Base-by-base conservation (phyloP, 2,797 vertebrate genomes). In the Acestrorhynchus altus region DNA sequence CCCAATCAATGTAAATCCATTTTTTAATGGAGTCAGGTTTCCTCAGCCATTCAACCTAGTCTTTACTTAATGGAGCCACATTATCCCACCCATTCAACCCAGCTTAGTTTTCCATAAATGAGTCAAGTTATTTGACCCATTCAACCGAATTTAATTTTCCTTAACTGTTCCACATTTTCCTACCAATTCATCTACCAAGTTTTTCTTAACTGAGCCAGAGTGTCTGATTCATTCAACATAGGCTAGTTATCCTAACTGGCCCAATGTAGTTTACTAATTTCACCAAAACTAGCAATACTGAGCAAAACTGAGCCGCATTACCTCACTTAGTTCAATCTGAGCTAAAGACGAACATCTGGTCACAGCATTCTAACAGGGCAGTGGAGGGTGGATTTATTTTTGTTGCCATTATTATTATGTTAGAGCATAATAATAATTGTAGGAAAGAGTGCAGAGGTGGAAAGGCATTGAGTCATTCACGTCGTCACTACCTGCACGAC, bases 401-500 rank as follows among this genome's bases (percentile, higher is more conserved):
- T 56, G 66, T 44, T 69, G 71, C 22, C 67, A 76, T 85, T 88
- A 84, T 86, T 86, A 84, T 83, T 79, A 83, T 84, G 83, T 81
- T 75, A 71, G 22, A 18, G 59, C 77, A 87, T 77, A 86, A 87
- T 82, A 77, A 86, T 86, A 79, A 86, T 85, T 35, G 35, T 78
- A 64, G 71, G 78, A 73, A 6, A 76, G 59, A 83, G 85, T 84
- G 72, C 76, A 84, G 44, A 84, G 71, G 69, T 83, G 81, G 61
- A 82, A 68, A 83, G 83, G 77, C 69, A 82, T 83, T 71, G 72
- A 68, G 73, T 82, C 77, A 79, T 74, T 83, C 47, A 75, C 74
- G 69, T 75, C 57, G 24, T 76, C 80, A 85, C 92, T 99, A 99
- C 98, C 98, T 99, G 98, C 92, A 98, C 98, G 93, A 99, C 96